Base-by-base conservation (phyloP, 2,888 invertebrate genomes). In the Drosophila meridionalis region DNA sequence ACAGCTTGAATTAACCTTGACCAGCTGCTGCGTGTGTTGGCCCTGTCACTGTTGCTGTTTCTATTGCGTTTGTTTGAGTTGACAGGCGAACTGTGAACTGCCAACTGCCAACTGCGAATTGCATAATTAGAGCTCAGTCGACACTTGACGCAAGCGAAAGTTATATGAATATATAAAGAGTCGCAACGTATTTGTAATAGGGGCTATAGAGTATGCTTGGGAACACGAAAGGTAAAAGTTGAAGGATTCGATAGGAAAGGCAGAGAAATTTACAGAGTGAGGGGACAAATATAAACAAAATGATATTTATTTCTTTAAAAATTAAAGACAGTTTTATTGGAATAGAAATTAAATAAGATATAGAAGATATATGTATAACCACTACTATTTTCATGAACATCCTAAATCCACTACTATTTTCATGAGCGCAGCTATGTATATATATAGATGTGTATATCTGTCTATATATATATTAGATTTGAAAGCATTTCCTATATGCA, bases 1-100 rank as follows among this genome's bases (percentile, higher is more conserved):
- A 70, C 82, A 78, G 76, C 57, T 61, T 69, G 55, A 48, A 52
- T 76, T 88, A 82, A 82, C 85, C 85, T 86, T 86, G 90, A 80
- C 80, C 83, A 76, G 43, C 32, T 69, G 55, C 56, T 55, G 28
- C 28, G 38, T 40, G 48, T 62, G 42, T 26, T 57, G 32, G 56
- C 38, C 14, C 7, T 38, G 53, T 34, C 34, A n/a, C 52, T 52
- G 20, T 20, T 20, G n/a, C 45, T 47, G 28, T 47, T 47, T 47
- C 47, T 28, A 47, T 47, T 47, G 28, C 36, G 36, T 43, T 28
- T 42, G 47, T 36, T 53, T 57, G 34, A 52, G 53, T 28, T 70
- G 73, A 64, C 74, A 76, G 47, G 40, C 52, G n/a, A 64, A 48
- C 70, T 67, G 67, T 57, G 60, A 77, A 76, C 32, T 34, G 50